Evolutionary conservation across 2,888 invertebrate species (phyloP).

Genomic region (Agrochola litura): DNA sequence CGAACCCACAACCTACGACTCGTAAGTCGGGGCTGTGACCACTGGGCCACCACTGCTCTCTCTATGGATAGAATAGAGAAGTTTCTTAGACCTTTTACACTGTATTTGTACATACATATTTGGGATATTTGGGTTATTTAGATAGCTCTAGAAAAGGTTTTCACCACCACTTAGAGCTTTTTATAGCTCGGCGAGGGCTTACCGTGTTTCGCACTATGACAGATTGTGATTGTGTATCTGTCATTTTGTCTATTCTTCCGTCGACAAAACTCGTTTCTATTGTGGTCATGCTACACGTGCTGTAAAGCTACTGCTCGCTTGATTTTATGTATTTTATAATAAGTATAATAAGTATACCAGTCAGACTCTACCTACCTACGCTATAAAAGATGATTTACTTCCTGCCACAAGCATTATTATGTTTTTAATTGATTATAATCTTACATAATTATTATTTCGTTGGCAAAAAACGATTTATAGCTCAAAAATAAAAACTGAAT

Average conservation of each 20-base stretch:
- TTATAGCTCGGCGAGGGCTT: slow-evolving; percentile 10
- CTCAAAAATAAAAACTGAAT: slow-evolving; percentile 14
- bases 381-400: slow-evolving; percentile 33
- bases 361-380: slow-evolving; percentile 13
- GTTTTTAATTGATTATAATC: slow-evolving; percentile 38
- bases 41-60: too few relatives aligned
- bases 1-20: too few relatives aligned
- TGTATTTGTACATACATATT: background rate
- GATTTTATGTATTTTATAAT: slow-evolving; percentile 6
- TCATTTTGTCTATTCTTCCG: too few relatives aligned
- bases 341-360: slow-evolving; percentile 1
- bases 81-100: background rate
- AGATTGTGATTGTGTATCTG: too few relatives aligned
- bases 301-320: slow-evolving; percentile 4
- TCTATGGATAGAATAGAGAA: too few relatives aligned
- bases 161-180: slow-evolving; percentile 27
- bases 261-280: too few relatives aligned
- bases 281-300: too few relatives aligned
- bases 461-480: slow-evolving; percentile 16
- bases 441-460: slow-evolving; percentile 5
- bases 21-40: too few relatives aligned
- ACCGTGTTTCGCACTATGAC: slow-evolving; percentile 6
- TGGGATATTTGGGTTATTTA: too few relatives aligned
- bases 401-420: slow-evolving; percentile 6
- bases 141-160: background rate